Conservation (phyloP, 2,888 invertebrate species). For the Apamea crenata region DNA sequence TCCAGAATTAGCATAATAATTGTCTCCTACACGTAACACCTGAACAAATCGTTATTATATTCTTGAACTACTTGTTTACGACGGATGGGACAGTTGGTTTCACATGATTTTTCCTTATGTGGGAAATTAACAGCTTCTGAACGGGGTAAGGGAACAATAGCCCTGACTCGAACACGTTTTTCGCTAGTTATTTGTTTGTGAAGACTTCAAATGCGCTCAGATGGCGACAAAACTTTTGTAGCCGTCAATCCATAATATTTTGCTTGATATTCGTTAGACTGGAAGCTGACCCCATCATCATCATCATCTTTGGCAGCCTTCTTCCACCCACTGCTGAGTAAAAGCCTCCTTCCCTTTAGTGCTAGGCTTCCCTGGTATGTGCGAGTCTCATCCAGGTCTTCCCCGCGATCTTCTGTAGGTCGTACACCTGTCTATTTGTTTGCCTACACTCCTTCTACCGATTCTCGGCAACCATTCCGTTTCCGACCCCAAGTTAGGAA, state of each 20-base stretch:
- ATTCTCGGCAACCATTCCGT: too few relatives aligned
- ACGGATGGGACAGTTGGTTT: background rate
- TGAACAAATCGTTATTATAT: conserved; percentile 52
- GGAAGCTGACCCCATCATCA: background rate
- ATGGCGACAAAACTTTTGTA: background rate
- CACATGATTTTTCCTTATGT: background rate
- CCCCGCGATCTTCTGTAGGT: too few relatives aligned
- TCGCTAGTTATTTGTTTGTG: background rate
- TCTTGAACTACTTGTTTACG: conserved; percentile 6
- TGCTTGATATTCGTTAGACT: background rate
- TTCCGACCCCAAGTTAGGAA: too few relatives aligned
- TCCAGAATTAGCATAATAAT: conserved; percentile 57
- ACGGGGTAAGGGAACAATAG: background rate
- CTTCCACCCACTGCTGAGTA: too few relatives aligned
- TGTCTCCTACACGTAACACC: conserved; percentile 38
- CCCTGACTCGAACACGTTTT: background rate
- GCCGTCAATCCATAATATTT: background rate
- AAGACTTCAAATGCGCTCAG: background rate
- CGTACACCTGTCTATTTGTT: too few relatives aligned
- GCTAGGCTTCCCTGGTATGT: background rate
- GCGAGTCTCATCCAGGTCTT: background rate
- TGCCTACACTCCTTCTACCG: too few relatives aligned
- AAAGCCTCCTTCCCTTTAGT: background rate
- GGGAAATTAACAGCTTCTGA: background rate
- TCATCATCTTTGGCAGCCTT: background rate